A percentile compares a stretch with the other conserved stretches of the same genome.
phyloP scores from a whole-genome alignment of 2,113 vertebrate species.

The Sapayoa aenigma region DNA sequence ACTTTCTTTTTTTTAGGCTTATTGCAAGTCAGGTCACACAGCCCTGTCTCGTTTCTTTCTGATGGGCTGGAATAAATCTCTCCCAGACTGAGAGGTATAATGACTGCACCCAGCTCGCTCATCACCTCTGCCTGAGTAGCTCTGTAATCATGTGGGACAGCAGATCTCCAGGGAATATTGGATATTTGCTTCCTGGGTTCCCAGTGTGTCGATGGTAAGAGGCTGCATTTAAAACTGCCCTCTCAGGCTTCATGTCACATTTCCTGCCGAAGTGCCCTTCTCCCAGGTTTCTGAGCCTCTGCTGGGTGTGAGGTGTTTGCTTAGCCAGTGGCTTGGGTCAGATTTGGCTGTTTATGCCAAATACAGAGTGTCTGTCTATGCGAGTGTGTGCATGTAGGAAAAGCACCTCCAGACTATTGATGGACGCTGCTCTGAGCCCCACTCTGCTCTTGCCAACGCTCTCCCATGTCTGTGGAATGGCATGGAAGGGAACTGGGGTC shows the following conservation, averaged over 20 bases:
- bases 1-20: neutral
- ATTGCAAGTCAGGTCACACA: constrained; percentile 53
- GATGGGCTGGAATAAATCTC: constrained; percentile 50
- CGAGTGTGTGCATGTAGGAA: neutral
- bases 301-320: neutral
- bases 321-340: neutral
- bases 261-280: neutral
- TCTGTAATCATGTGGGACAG: neutral
- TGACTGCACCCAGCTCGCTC: constrained; percentile 1
- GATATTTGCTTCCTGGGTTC: constrained; percentile 5
- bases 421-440: neutral
- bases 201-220: neutral
- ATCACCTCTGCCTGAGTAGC: constrained; percentile 24
- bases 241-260: neutral
- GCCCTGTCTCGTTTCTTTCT: constrained; percentile 1
- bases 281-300: neutral
- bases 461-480: neutral
- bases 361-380: accelerated
- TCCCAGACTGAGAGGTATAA: neutral
- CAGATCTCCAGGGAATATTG: neutral
- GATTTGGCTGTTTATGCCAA: neutral
- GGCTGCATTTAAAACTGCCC: neutral
- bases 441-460: neutral
- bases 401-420: neutral
- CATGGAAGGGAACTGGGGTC: neutral